Evolutionary conservation across 2,113 vertebrate species (phyloP), one percentile per base, ranked within the genome.

Genomic region (Neolamprologus longior): DNA sequence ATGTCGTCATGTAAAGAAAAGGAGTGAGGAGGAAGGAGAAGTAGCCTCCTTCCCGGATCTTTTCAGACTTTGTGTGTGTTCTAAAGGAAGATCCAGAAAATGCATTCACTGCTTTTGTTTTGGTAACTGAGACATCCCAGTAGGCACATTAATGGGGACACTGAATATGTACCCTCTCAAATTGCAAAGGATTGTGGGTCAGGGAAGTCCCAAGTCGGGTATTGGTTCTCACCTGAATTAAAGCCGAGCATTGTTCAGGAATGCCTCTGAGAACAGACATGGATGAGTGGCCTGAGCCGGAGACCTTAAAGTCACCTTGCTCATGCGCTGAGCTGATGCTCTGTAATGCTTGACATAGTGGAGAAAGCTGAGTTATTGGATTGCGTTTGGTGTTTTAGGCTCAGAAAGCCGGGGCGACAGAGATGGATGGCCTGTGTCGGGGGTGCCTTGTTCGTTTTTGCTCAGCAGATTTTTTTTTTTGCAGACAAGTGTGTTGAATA

Each of bases 131-230:
- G 50, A 80, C 5, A 4, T 85, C 86, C 31, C 61, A 26, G 55
- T 7, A 52, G 79, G 81, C 42, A 11, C 42, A 35, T 66, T 57
- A 85, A 78, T 54, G 42, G 40, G n/a, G 45, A 42, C 26, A 19
- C 9, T 42, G 55, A 57, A 57, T 79, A 84, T 3, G 5, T 17
- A 6, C 19, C 68, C 35, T 86, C 54, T 91, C 63, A 55, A 1
- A 26, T 89, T 82, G 82, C 73, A 79, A 68, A 83, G 76, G 57
- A 86, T 81, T 90, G 58, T 80, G 80, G 86, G 80, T 81, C 86
- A 80, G 87, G 58, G 24, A 90, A 84, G 3, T 88, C 78, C 87
- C 85, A 13, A 5, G 63, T 8, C 7, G 57, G 55, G 68, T 86
- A 47, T 86, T 37, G 63, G 47, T 88, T 88, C 50, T 80, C 50